Conservation (phyloP, 2,797 vertebrate genomes). For the Lutjanus campechanus region DNA sequence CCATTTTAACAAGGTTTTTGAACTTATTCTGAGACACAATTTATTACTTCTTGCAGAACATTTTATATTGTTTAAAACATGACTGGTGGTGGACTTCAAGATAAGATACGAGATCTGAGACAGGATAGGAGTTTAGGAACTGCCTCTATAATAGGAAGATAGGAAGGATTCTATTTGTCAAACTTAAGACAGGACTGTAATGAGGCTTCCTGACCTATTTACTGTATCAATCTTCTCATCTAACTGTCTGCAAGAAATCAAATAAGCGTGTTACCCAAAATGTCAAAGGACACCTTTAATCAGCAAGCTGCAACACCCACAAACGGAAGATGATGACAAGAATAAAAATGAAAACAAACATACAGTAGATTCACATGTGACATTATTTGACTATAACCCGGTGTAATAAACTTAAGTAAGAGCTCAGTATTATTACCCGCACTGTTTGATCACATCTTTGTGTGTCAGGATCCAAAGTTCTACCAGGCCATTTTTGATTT, state of each 20-base stretch:
- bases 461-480: constrained; percentile 66
- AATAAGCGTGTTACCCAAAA: not conserved
- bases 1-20: no score
- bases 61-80: no score
- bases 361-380: not conserved
- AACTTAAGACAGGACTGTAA: not conserved
- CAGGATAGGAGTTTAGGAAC: no score
- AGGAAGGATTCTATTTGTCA: no score
- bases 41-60: no score
- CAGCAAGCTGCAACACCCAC: not conserved
- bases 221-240: not conserved
- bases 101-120: no score
- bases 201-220: not conserved
- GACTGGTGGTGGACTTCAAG: no score
- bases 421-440: constrained; percentile 12
- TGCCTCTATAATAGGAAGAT: no score
- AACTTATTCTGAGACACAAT: no score
- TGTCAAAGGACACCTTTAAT: not conserved
- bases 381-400: constrained; percentile 16
- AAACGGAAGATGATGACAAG: not conserved
- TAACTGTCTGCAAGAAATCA: not conserved
- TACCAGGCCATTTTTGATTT: constrained; percentile 1
- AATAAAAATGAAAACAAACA: not conserved
- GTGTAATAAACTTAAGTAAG: constrained; percentile 4
- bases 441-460: constrained; percentile 18